Base-by-base conservation (phyloP, 2,888 invertebrate species). In the Amphipoea lucens region DNA sequence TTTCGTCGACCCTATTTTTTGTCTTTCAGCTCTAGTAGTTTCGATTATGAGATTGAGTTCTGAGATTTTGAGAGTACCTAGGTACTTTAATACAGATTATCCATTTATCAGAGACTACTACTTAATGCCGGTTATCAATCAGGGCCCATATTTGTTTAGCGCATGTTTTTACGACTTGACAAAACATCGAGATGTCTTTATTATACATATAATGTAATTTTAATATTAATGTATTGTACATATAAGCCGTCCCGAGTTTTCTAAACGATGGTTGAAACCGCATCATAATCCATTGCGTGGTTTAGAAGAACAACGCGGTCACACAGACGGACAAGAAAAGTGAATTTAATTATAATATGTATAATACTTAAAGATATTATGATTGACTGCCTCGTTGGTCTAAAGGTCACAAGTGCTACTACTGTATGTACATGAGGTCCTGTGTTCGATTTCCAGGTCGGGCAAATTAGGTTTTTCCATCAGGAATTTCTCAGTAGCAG, bases 1-100 rank as follows among this genome's bases (percentile, higher is more conserved):
- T 85, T 85, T 72, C 14, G 85, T 65, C 70, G 73, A 29, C 65
- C 72, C 72, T 70, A 73, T 85, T 85, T 81, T 20, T 36, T 48
- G 23, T 57, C 23, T 60, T 73, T 79, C n/a, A 57, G 72, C 51
- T 84, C 51, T 4, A 69, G 85, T 74, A 79, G 65, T 40, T 84
- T 79, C 73, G 36, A 73, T 84, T 60, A 60, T 29, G 12, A 63
- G 48, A 29, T 36, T 29, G 6, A 57, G 48, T 40, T 42, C 20
- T n/a, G 42, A 45, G 20, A 60, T 57, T 72, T 76, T 76, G 2
- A 60, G 60, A 66, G 57, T n/a, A 60, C n/a, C 57, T 60, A n/a
- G n/a, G n/a, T n/a, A 54, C 54, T 54, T 20, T 11, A 40, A 40
- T 11, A 40, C 20, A 65, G 11, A 20, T 65, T 36, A 1, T 45